Evolutionary conservation across 2,797 vertebrate species (phyloP).

Genomic region (Ispidina lecontei): DNA sequence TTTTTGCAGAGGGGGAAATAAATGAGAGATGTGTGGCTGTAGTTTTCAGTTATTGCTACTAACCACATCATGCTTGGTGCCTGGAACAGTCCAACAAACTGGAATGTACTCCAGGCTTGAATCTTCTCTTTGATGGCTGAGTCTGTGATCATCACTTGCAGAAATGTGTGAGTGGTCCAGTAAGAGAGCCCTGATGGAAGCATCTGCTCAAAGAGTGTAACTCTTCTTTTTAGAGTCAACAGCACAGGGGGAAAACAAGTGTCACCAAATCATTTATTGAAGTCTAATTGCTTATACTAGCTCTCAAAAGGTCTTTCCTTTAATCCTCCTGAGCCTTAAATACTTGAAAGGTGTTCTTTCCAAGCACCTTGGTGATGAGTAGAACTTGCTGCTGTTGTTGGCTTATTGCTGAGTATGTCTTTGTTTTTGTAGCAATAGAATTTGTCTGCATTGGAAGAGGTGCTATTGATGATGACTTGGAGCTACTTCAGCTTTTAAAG

Average conservation of each 20-base stretch:
- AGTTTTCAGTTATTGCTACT: not conserved
- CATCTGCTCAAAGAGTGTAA: not conserved
- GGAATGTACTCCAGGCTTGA: not conserved
- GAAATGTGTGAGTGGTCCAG: not conserved
- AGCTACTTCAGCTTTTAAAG: not conserved
- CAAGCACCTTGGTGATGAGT: not conserved
- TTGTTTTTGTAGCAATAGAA: not conserved
- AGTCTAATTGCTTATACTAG: not conserved
- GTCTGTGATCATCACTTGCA: not conserved
- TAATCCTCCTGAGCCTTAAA: not conserved
- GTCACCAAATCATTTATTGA: not conserved
- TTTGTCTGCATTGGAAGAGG: too few relatives aligned
- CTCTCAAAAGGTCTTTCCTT: not conserved
- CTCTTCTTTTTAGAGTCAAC: not conserved
- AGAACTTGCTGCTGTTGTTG: not conserved
- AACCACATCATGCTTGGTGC: accelerated
- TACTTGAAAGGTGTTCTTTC: not conserved
- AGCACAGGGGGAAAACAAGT: not conserved
- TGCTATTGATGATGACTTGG: not conserved
- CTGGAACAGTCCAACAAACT: not conserved
- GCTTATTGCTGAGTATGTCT: not conserved
- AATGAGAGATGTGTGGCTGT: not conserved
- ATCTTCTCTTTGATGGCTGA: not conserved
- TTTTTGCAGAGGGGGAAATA: not conserved
- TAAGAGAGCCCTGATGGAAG: not conserved